Evolutionary conservation across 2,113 vertebrate genomes (phyloP).

Genomic region (Athene noctua): DNA sequence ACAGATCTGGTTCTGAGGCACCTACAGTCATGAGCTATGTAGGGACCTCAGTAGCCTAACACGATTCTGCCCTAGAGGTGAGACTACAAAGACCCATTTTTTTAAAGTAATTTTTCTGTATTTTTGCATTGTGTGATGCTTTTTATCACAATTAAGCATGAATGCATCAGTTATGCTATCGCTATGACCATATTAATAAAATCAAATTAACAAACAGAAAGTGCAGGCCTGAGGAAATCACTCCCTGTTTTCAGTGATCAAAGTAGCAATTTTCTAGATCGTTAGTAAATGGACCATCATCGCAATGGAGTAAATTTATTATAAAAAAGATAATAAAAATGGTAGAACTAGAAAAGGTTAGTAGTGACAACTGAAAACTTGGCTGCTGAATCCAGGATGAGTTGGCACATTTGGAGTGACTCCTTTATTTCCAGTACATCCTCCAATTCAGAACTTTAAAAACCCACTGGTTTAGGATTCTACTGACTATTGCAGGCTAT

Average conservation of each 20-base stretch:
- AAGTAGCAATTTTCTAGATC: background rate
- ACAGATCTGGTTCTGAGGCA: background rate
- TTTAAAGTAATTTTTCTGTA: background rate
- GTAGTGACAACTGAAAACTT: background rate
- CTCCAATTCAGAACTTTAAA: background rate
- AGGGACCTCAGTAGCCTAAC: background rate
- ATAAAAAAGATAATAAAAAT: background rate
- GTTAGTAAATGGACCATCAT: background rate
- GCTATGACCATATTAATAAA: background rate
- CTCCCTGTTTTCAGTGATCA: background rate
- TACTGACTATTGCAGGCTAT: background rate
- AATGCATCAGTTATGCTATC: background rate
- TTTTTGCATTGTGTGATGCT: background rate
- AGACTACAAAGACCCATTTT: background rate
- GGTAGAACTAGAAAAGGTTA: background rate
- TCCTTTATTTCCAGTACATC: background rate
- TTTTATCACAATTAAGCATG: background rate
- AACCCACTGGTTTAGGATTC: background rate
- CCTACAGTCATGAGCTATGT: background rate
- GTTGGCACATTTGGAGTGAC: background rate
- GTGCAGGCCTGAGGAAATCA: background rate
- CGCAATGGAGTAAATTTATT: too few species aligned
- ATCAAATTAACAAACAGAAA: background rate
- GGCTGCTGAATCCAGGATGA: background rate
- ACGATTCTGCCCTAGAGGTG: background rate